Evolutionary conservation across 2,888 invertebrate species (phyloP), one percentile per base, ranked within the genome.

Genomic region (Caenorhabditis panamensis): DNA sequence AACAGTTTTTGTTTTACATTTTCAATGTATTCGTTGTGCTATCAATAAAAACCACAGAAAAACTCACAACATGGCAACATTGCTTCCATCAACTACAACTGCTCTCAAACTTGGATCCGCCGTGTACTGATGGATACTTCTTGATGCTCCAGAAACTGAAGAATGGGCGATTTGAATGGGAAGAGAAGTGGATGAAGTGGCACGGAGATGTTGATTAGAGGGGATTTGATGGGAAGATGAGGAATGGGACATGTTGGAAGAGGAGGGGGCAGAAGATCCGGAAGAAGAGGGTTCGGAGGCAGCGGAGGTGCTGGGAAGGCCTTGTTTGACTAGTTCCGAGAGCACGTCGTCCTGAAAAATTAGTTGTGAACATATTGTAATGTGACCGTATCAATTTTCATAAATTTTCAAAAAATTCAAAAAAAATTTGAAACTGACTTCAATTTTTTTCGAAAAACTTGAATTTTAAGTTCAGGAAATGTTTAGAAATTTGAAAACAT

Each of bases 31-130:
- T n/a, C n/a, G n/a, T n/a, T n/a, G n/a, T n/a, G n/a, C n/a, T n/a
- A n/a, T n/a, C n/a, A n/a, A n/a, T n/a, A n/a, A n/a, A n/a, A n/a
- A n/a, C n/a, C n/a, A n/a, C n/a, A n/a, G n/a, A 51, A 47, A 44
- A 62, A 90, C 91, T 90, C 91, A 95, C 95, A 94, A 95, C 95
- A 96, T 95, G 44, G 96, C 96, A 22, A 96, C 95, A 91, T 96
- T 96, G 92, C 96, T 96, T 88, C 96, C 96, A 91, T 96, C 96
- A 81, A 96, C 95, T 83, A 96, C 96, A 82, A 96, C 94, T 72
- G 95, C 94, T 76, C 96, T 92, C 16, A 93, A 75, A 28, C 8
- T 63, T 9, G 41, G 37, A 36, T 71, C 54, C 16, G 71, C 49
- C 2, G 31, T 64, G 9, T 41, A 11, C 31, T 31, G 31, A 41